phyloP scores from a whole-genome alignment of 2,888 invertebrate species.

The Troilus luridus region DNA sequence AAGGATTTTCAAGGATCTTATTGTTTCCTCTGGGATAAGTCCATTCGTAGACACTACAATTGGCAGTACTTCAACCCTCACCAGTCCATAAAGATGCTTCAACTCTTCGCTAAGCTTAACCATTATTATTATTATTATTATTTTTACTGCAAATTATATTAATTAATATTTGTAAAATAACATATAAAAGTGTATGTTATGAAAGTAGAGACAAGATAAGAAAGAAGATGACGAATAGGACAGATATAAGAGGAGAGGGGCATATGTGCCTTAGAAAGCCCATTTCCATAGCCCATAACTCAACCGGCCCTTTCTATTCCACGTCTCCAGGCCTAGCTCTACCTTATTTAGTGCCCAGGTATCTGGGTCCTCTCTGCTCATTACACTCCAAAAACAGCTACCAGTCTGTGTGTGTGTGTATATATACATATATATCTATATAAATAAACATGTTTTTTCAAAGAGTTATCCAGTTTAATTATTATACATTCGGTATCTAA shows the following conservation, averaged over 20 bases:
- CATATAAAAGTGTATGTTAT: not conserved
- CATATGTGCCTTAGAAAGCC: not conserved
- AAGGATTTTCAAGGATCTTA: too few species aligned
- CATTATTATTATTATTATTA: too few species aligned
- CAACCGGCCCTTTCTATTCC: constrained; percentile 15
- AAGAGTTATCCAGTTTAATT: too few species aligned
- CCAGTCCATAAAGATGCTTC: too few species aligned
- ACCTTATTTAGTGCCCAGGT: constrained; percentile 35
- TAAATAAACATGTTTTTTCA: too few species aligned
- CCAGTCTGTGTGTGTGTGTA: not conserved
- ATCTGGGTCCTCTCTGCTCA: constrained; percentile 9
- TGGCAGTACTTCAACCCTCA: too few species aligned
- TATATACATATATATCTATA: too few species aligned
- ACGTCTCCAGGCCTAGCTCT: not conserved
- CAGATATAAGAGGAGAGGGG: not conserved
- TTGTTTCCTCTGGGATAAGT: too few species aligned
- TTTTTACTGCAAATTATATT: too few species aligned
- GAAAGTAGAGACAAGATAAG: not conserved
- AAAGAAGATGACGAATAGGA: not conserved
- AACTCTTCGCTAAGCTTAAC: too few species aligned
- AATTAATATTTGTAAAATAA: not conserved
- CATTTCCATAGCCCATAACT: constrained; percentile 48
- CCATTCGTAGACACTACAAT: too few species aligned
- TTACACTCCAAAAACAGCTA: not conserved
- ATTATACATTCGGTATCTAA: too few species aligned